Evolutionary conservation across 2,113 vertebrate species (phyloP).

Genomic region (Lota lota): DNA sequence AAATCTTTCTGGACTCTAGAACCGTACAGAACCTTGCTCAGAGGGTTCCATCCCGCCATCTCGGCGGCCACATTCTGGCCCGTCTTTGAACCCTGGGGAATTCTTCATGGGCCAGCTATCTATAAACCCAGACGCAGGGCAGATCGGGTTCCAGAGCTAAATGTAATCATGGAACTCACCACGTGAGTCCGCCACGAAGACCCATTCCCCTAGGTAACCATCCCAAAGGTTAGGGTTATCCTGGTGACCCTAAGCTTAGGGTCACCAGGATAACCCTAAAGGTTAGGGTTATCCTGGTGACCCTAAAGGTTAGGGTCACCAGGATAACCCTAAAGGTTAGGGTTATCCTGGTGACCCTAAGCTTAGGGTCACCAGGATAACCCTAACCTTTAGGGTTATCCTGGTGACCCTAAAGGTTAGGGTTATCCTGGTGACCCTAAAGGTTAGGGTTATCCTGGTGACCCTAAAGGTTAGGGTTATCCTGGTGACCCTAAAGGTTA

Average conservation of each 20-base stretch:
- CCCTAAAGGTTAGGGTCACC: not conserved
- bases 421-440: too few species aligned
- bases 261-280: not conserved
- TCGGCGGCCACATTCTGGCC: too few species aligned
- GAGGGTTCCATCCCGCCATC: not conserved
- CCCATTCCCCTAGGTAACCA: not conserved
- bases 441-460: too few species aligned
- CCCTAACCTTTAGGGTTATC: not conserved
- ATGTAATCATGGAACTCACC: not conserved
- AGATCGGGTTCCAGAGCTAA: not conserved
- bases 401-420: too few species aligned
- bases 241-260: not conserved
- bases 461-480: too few species aligned
- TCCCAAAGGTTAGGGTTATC: not conserved
- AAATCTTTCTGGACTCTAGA: not conserved
- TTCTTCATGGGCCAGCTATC: not conserved
- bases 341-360: not conserved
- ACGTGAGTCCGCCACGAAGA: not conserved
- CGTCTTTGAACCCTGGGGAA: too few species aligned
- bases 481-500: too few species aligned
- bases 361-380: not conserved
- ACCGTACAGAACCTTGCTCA: not conserved
- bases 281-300: not conserved
- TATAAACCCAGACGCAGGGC: not conserved
- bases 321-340: not conserved